Percentiles rank a stretch among this genome's conserved stretches.
phyloP scores from a whole-genome alignment of 2,888 invertebrate genomes.

The Erannis defoliaria region DNA sequence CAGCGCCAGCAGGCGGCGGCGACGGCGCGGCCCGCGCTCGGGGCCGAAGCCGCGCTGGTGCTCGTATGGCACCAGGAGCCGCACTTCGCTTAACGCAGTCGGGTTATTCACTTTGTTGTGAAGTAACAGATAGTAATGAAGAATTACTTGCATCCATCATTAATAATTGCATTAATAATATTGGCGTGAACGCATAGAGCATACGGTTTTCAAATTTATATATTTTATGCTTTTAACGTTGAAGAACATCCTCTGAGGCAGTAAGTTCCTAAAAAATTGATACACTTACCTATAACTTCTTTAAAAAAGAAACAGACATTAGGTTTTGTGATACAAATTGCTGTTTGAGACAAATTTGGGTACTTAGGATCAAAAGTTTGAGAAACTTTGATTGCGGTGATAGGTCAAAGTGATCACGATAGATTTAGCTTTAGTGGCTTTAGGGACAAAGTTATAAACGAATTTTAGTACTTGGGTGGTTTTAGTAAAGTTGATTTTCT shows the following conservation, averaged over 20 bases:
- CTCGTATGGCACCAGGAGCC: no score
- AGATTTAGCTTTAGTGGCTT: constrained; percentile 17
- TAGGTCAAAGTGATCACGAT: constrained; percentile 21
- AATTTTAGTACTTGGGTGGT: constrained; percentile 3
- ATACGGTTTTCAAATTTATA: no score
- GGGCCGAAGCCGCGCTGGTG: no score
- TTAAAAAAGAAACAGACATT: constrained; percentile 2
- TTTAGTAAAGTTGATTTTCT: constrained; percentile 1
- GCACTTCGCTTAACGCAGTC: no score
- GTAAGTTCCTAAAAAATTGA: not conserved
- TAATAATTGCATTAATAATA: no score
- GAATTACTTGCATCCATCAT: no score
- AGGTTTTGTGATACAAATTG: constrained; percentile 18
- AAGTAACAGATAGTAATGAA: no score
- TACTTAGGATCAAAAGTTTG: constrained; percentile 18
- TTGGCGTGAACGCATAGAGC: no score
- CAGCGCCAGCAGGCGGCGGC: no score
- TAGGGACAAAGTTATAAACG: constrained; percentile 8
- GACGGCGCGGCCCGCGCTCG: no score
- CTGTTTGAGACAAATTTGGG: constrained; percentile 14
- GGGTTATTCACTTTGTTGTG: no score
- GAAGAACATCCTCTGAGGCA: no score
- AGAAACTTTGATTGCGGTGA: constrained; percentile 20
- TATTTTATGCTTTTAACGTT: not conserved
- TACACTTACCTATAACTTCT: not conserved